Evolutionary conservation across 2,113 vertebrate genomes (phyloP).

Genomic region (Enhydra lutris): DNA sequence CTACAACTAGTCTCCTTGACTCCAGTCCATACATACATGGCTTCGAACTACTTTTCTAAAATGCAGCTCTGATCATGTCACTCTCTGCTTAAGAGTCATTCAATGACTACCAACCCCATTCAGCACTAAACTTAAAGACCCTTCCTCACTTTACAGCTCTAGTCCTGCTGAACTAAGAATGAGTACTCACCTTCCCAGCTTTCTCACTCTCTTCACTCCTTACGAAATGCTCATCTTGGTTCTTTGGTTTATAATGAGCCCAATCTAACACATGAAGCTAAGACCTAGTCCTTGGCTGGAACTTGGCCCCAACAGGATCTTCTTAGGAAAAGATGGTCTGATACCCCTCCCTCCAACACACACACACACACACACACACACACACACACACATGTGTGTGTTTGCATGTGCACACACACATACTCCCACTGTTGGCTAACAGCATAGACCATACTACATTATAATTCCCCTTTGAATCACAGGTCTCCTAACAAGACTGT

Average conservation of each 20-base stretch:
- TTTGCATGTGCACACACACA: neutral
- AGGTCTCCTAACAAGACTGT: neutral
- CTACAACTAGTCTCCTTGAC: neutral
- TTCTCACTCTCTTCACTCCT: neutral
- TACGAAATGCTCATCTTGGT: neutral
- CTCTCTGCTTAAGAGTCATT: neutral
- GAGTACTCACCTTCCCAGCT: neutral
- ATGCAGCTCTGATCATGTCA: neutral
- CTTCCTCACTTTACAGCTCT: neutral
- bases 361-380: neutral
- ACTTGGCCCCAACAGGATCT: neutral
- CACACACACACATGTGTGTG: no score
- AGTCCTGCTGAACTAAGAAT: neutral
- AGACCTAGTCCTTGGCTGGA: neutral
- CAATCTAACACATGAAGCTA: neutral
- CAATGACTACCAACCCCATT: neutral
- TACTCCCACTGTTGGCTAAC: neutral
- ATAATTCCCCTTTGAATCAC: neutral
- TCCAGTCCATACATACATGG: neutral
- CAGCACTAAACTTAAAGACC: neutral
- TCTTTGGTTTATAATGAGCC: neutral
- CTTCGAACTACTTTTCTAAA: neutral
- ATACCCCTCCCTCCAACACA: neutral
- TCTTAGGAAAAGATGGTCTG: neutral
- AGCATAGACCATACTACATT: neutral